Evolutionary conservation across 2,113 vertebrate genomes (phyloP).

Genomic region (Cromileptes altivelis): DNA sequence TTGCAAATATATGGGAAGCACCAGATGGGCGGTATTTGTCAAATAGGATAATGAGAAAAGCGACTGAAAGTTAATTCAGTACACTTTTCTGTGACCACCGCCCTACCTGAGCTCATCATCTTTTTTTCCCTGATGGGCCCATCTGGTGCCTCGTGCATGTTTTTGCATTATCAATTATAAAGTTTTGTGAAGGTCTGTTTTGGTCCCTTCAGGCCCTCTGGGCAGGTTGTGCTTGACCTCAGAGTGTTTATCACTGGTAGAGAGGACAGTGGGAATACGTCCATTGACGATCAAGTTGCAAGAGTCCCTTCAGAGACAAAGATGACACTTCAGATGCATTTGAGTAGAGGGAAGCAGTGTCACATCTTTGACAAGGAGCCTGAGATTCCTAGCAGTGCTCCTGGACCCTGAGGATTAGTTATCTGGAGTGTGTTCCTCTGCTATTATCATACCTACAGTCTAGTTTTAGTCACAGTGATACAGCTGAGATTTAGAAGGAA

Average conservation of each 20-base stretch:
- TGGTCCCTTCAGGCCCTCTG: not conserved
- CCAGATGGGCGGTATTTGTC: constrained; percentile 63
- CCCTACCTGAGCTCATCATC: constrained; percentile 15
- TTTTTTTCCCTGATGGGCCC: constrained; percentile 18
- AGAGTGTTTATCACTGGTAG: constrained; percentile 13
- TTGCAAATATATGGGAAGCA: constrained; percentile 67
- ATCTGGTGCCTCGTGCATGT: constrained; percentile 60
- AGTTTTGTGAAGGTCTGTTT: constrained; percentile 28
- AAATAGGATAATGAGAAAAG: constrained; percentile 50
- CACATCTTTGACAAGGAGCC: constrained; percentile 48
- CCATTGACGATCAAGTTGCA: constrained; percentile 13
- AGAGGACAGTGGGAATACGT: constrained; percentile 14
- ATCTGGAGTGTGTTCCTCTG: constrained; percentile 2
- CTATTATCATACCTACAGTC: constrained; percentile 60
- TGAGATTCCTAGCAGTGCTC: constrained; percentile 45
- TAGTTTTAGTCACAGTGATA: constrained; percentile 25
- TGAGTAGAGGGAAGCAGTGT: constrained; percentile 23
- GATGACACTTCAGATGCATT: constrained; percentile 31
- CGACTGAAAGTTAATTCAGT: constrained; percentile 42
- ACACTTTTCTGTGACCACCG: constrained; percentile 21
- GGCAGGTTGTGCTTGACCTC: constrained; percentile 24
- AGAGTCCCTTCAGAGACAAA: constrained; percentile 30
- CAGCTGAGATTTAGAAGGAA: constrained; percentile 16
- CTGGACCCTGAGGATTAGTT: constrained; percentile 51
- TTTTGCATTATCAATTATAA: constrained; percentile 42